Conservation (phyloP, 2,888 invertebrate species). For the Hyppa rectilinea region DNA sequence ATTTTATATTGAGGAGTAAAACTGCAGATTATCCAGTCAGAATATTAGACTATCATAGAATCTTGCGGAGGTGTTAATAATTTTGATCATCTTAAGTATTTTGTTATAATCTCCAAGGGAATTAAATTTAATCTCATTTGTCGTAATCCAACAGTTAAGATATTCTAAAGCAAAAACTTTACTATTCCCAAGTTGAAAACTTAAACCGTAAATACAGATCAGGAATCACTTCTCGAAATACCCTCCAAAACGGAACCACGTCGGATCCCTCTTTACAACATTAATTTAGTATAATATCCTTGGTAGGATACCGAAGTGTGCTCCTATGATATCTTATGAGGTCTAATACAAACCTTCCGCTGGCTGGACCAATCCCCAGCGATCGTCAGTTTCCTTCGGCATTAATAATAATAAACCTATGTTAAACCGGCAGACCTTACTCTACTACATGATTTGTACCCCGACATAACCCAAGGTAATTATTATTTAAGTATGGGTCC, state of each 20-base stretch:
- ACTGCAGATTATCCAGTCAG: too few relatives aligned
- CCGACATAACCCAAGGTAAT: slow-evolving; percentile 65
- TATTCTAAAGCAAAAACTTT: slow-evolving; percentile 56
- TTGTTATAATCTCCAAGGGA: neutral
- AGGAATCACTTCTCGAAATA: slow-evolving; percentile 65
- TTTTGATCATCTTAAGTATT: slow-evolving; percentile 12
- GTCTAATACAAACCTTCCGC: slow-evolving; percentile 59
- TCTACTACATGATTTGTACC: slow-evolving; percentile 69
- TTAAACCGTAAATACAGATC: slow-evolving; percentile 66
- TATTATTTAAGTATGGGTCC: slow-evolving; percentile 68
- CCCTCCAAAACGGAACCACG: slow-evolving; percentile 40
- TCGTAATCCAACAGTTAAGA: slow-evolving; percentile 31
- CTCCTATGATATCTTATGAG: slow-evolving; percentile 63
- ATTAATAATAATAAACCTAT: slow-evolving; percentile 72
- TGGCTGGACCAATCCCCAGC: slow-evolving; percentile 64
- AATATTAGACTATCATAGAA: neutral
- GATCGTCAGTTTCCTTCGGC: slow-evolving; percentile 63
- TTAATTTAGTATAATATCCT: slow-evolving; percentile 67
- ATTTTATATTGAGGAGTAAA: slow-evolving; percentile 8
- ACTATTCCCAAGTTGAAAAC: slow-evolving; percentile 62
- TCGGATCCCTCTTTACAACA: slow-evolving; percentile 64
- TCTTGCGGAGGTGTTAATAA: slow-evolving; percentile 11
- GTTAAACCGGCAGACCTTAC: slow-evolving; percentile 63
- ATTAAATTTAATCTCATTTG: slow-evolving; percentile 33
- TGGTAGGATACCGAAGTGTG: slow-evolving; percentile 44